These are phyloP conservation scores for cattle (Bos taurus) DNA, from an alignment of 2,113 vertebrate species.

Conservation along the genomic window ARS-UCD2.0 NC_037335.1:79225501-79226000, in stretches of 20 bases:
- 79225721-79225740: background rate
- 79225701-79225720: background rate
- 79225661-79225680: background rate
- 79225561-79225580: background rate
- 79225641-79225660: background rate
- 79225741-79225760: background rate
- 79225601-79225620: background rate
- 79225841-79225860: background rate
- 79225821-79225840: background rate
- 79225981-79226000: background rate
- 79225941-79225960: background rate
- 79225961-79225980: background rate
- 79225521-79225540: background rate
- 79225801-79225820: background rate
- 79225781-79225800: background rate
- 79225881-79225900: background rate
- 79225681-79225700: background rate
- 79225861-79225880: background rate
- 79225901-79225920: background rate
- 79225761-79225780: background rate
- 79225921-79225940: background rate
- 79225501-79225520: background rate
- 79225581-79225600: background rate
- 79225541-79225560: background rate
- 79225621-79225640: background rate